Base-by-base conservation (phyloP, 2,113 vertebrate species). In the Oreochromis aureus region DNA sequence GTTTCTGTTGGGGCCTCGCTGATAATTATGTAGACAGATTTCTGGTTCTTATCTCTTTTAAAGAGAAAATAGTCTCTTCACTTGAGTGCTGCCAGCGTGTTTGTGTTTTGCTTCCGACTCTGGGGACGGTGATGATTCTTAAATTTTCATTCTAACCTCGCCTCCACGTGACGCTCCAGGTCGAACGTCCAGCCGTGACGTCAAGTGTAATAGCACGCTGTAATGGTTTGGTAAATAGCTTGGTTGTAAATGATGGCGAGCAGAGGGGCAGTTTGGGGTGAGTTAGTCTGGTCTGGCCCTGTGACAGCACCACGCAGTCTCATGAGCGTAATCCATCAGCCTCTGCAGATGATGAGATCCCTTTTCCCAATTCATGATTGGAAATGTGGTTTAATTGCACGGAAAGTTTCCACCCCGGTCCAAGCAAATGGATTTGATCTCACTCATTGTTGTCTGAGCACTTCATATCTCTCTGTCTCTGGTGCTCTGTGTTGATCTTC, bases 161-260 rank as follows among this genome's bases (percentile, higher is more conserved):
- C 32, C 84, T 46, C 85, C 83, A 78, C 80, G 54, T 78, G 81
- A 69, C 54, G 76, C 71, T 59, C 55, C 39, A 53, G 93, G 91
- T 87, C 86, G 86, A 84, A 89, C 6, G 18, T 88, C 86, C 76
- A 59, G 53, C 76, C 46, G 59, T 89, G 84, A 90, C 66, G 86
- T 90, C 89, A 86, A 53, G 82, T 71, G 80, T n/a, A 88, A 89
- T 83, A 89, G 92, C 76, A 39, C 32, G 11, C 81, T 63, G 86
- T 88, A 89, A 93, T 89, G 73, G 84, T 86, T 89, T 80, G 80
- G 92, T 89, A 90, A 93, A 92, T 90, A 88, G 88, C 71, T 73
- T 87, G 85, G 87, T 58, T 66, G 34, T 89, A 86, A 91, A 89
- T 85, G 76, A 87, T 86, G 82, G 73, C 6, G 80, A 84, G 48